Evolutionary conservation across 1,140 invertebrate genomes (phyloP).

Genomic region (Drosophila tristis): DNA sequence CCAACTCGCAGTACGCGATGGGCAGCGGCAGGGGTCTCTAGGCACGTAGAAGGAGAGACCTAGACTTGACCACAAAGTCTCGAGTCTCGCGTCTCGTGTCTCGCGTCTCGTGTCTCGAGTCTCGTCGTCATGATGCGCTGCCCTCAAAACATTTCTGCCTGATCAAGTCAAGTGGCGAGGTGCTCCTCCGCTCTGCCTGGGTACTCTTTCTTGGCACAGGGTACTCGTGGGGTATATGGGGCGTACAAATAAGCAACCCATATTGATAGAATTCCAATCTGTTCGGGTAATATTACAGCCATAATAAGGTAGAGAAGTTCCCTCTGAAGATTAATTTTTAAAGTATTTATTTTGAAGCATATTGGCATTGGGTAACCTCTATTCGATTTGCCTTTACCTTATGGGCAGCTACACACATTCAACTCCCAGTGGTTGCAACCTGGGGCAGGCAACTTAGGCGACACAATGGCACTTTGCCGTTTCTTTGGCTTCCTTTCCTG

Average conservation of each 20-base stretch:
- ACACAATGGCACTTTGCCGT: conserved; percentile 57
- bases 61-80: conserved; percentile 25
- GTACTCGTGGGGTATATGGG: no score
- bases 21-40: conserved; percentile 4
- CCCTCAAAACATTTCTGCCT: conserved; percentile 56
- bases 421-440: conserved; percentile 49
- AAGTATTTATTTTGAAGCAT: no score
- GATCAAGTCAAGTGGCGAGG: conserved; percentile 27
- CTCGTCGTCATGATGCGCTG: conserved; percentile 36
- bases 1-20: conserved; percentile 45
- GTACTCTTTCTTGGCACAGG: not conserved
- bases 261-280: no score
- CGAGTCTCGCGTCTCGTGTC: not conserved
- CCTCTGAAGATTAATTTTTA: no score
- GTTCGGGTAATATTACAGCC: no score
- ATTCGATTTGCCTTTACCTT: not conserved
- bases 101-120: not conserved
- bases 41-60: conserved; percentile 13
- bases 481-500: conserved; percentile 77
- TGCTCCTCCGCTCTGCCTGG: not conserved
- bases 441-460: conserved; percentile 40
- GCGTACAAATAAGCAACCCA: no score
- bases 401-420: conserved; percentile 3
- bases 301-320: no score
- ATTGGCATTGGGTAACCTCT: no score